Evolutionary conservation across 37 sponge, comb jelly and placozoan genomes (phyloP).

Genomic region (Diacarnus erythraeanus): DNA sequence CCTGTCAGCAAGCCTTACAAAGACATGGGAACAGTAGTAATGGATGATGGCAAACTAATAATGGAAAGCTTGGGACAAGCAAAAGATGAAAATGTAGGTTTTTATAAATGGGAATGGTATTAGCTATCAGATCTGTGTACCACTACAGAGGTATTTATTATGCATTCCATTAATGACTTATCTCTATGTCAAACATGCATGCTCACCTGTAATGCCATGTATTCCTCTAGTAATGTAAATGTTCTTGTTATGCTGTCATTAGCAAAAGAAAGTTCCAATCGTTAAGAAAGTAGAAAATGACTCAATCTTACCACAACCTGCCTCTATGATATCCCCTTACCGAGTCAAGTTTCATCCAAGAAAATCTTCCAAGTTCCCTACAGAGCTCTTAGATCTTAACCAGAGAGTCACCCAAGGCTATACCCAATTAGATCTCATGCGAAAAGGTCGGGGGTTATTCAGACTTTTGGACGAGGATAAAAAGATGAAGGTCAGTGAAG

Average conservation of each 20-base stretch:
- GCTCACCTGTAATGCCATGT: too few species aligned
- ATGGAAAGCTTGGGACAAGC: constrained; percentile 54
- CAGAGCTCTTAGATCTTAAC: constrained; percentile 13
- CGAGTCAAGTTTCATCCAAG: constrained; percentile 7
- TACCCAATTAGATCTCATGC: neutral
- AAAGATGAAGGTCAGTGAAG: constrained; percentile 24
- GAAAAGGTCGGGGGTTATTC: constrained; percentile 33
- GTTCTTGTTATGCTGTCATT: too few species aligned
- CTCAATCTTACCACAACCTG: too few species aligned
- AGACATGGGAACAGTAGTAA: constrained; percentile 46
- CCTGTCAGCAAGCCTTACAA: constrained; percentile 23
- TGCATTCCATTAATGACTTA: too few species aligned
- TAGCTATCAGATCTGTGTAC: neutral
- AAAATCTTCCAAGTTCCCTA: constrained; percentile 46
- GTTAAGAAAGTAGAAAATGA: too few species aligned
- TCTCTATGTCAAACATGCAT: too few species aligned
- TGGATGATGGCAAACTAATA: constrained; percentile 48
- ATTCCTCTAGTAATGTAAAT: too few species aligned
- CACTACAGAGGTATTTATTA: too few species aligned
- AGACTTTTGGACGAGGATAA: constrained; percentile 16
- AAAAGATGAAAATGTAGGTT: neutral
- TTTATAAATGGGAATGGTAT: neutral
- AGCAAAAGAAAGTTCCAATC: too few species aligned
- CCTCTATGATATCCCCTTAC: neutral
- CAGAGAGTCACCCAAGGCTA: constrained; percentile 10